Evolutionary conservation across 2,888 invertebrate species (phyloP).

Genomic region (Drosophila mercatorum): DNA sequence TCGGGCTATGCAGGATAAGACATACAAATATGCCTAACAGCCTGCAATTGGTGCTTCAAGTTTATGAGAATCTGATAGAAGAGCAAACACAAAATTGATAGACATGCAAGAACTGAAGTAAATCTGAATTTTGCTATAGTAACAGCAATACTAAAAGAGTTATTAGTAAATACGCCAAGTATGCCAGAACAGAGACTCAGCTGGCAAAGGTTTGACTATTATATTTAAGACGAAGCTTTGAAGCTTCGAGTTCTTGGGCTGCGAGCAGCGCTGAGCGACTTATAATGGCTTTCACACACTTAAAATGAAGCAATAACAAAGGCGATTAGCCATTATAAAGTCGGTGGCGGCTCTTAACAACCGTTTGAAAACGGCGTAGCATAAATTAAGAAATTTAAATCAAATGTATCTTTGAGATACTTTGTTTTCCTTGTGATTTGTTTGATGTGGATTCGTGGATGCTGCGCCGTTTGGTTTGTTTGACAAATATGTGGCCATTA

Average conservation of each 20-base stretch:
- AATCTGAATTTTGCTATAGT: not conserved
- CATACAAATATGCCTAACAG: no score
- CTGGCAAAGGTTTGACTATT: not conserved
- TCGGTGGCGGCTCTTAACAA: constrained; percentile 58
- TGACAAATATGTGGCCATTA: constrained; percentile 70
- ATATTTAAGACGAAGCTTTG: not conserved
- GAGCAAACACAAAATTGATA: not conserved
- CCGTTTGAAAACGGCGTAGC: constrained; percentile 57
- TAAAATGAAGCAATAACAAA: constrained; percentile 35
- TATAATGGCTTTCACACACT: constrained; percentile 79
- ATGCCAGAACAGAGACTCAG: not conserved
- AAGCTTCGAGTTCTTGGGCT: not conserved
- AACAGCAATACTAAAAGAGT: not conserved
- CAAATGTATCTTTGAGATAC: constrained; percentile 65
- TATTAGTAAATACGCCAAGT: not conserved
- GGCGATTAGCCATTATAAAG: constrained; percentile 52
- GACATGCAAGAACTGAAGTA: not conserved
- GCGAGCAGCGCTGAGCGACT: constrained; percentile 7
- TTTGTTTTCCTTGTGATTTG: constrained; percentile 45
- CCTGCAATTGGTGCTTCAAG: not conserved
- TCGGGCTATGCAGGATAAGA: not conserved
- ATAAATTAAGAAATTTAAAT: constrained; percentile 67
- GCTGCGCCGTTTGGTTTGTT: constrained; percentile 50
- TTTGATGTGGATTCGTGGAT: constrained; percentile 40
- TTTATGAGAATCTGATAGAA: not conserved